phyloP scores from a whole-genome alignment of 2,113 vertebrate species.

The Burhinus oedicnemus region DNA sequence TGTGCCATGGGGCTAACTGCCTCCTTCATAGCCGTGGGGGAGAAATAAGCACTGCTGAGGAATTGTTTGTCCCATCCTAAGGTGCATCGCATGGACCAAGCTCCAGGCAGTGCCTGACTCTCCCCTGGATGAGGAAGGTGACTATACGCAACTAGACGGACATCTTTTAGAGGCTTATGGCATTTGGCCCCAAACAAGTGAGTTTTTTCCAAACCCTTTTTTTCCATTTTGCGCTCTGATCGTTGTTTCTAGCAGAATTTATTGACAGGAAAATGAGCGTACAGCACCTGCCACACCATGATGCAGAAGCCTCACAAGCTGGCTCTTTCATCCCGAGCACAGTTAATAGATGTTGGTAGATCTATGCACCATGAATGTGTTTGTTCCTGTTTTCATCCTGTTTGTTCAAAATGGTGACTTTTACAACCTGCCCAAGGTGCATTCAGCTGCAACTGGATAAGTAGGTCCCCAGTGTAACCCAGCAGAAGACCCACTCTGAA shows the following conservation, averaged over 20 bases:
- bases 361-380: accelerated
- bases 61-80: background rate
- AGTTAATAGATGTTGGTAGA: accelerated
- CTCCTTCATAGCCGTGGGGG: background rate
- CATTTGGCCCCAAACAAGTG: background rate
- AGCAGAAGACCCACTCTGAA: background rate
- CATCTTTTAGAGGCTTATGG: background rate
- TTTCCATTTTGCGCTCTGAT: background rate
- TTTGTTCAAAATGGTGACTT: background rate
- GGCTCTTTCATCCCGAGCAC: background rate
- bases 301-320: background rate
- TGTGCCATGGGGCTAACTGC: background rate
- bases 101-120: no score
- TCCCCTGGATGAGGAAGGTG: background rate
- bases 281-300: background rate
- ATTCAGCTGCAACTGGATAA: background rate
- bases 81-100: background rate
- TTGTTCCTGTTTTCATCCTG: background rate
- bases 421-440: background rate
- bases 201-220: background rate
- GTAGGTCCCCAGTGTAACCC: background rate
- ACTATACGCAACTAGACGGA: no score
- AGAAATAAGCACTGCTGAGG: background rate
- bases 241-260: background rate
- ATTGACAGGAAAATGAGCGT: background rate